A percentile compares a stretch with the other conserved stretches of the same genome.
phyloP scores from a whole-genome alignment of 2,888 invertebrate species.

The Gastracanthus pulcherrimus region DNA sequence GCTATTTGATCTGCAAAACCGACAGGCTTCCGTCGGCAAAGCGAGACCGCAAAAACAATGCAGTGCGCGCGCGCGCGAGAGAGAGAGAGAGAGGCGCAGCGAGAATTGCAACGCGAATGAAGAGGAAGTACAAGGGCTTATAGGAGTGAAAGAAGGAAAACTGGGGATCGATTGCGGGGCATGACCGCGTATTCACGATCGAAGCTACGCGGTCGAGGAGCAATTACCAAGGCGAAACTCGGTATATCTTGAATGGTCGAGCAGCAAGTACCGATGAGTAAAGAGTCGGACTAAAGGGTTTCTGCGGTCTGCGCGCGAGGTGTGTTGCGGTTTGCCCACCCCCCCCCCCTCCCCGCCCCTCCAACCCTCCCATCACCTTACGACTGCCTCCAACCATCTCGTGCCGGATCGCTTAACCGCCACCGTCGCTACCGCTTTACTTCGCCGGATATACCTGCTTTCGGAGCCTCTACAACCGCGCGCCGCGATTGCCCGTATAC shows the following conservation, averaged over 20 bases:
- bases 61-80: slow-evolving; percentile 38
- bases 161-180: slow-evolving; percentile 24
- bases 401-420: too few species aligned
- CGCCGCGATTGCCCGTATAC: not conserved
- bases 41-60: slow-evolving; percentile 51
- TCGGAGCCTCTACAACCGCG: too few species aligned
- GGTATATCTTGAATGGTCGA: not conserved
- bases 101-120: slow-evolving; percentile 58
- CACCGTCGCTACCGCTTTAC: not conserved
- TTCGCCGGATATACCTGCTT: slow-evolving; percentile 28
- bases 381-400: too few species aligned
- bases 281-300: slow-evolving; percentile 43
- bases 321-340: slow-evolving; percentile 36
- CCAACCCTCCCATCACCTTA: too few species aligned
- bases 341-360: slow-evolving; percentile 61
- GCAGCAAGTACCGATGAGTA: slow-evolving; percentile 45
- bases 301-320: slow-evolving; percentile 34
- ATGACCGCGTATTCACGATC: slow-evolving; percentile 43
- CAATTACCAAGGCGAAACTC: slow-evolving; percentile 41
- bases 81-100: slow-evolving; percentile 54
- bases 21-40: slow-evolving; percentile 40
- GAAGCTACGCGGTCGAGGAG: not conserved
- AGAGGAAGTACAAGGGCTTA: not conserved
- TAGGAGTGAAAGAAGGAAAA: slow-evolving; percentile 71
- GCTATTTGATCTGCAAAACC: slow-evolving; percentile 39